Evolutionary conservation across 2,797 vertebrate species (phyloP).

Genomic region (Coregonus ussuriensis): DNA sequence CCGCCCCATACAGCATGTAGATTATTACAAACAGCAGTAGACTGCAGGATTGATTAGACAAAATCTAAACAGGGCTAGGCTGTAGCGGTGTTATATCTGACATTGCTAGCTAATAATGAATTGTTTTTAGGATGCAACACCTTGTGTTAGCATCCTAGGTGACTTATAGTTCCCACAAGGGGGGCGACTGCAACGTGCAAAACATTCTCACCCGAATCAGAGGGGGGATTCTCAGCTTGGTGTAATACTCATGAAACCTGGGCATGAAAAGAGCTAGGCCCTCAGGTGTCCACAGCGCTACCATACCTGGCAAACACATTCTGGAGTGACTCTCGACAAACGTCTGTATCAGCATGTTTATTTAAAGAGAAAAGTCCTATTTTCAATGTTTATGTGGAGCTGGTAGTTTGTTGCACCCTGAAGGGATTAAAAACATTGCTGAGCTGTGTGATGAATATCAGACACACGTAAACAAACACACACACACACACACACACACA

Average conservation of each 20-base stretch:
- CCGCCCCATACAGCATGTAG: neutral
- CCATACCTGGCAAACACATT: neutral
- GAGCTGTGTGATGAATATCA: conserved; percentile 4
- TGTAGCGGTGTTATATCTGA: conserved; percentile 18
- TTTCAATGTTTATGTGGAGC: conserved; percentile 1
- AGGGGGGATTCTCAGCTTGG: neutral
- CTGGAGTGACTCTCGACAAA: neutral
- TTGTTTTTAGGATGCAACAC: conserved; percentile 40
- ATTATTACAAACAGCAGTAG: neutral
- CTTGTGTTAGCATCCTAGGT: neutral
- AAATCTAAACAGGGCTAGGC: conserved; percentile 11
- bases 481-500: neutral
- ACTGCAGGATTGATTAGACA: neutral
- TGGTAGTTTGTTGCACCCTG: conserved; percentile 5
- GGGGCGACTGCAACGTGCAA: neutral
- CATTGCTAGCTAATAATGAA: conserved; percentile 8
- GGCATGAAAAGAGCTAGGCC: neutral
- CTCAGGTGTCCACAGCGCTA: neutral
- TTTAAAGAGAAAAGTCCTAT: neutral
- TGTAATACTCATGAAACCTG: neutral
- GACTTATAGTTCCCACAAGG: neutral
- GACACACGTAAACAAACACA: conserved; percentile 26
- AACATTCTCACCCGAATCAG: neutral
- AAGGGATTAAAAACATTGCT: conserved; percentile 1
- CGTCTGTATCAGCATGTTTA: neutral